Conservation (phyloP, 1,140 invertebrate genomes). For the Ceratosolen fusciceps region DNA sequence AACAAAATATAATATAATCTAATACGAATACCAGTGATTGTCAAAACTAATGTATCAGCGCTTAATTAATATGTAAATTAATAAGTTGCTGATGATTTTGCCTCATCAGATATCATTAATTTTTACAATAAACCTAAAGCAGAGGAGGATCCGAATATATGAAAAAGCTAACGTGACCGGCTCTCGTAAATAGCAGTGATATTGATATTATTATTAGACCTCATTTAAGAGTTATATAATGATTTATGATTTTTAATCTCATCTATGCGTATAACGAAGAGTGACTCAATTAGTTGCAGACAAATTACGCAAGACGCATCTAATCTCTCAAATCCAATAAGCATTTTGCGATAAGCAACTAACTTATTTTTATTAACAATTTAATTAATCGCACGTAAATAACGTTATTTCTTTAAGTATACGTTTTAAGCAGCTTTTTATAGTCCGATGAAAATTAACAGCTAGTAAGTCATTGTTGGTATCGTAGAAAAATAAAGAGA, state of each 20-base stretch:
- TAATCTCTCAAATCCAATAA: constrained; percentile 51
- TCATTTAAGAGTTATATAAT: constrained; percentile 19
- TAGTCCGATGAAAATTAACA: not conserved
- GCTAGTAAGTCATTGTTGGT: not conserved
- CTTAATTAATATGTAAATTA: constrained; percentile 2
- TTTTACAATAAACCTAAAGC: not conserved
- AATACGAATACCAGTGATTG: not conserved
- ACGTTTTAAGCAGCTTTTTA: not conserved
- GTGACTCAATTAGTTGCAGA: constrained; percentile 38
- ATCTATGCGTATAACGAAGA: constrained; percentile 23
- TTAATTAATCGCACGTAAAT: not conserved
- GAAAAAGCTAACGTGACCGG: not conserved
- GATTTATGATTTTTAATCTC: constrained; percentile 20
- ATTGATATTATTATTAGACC: constrained; percentile 2
- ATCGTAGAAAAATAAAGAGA: constrained; percentile 8
- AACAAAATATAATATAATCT: constrained; percentile 14
- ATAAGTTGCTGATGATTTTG: not conserved
- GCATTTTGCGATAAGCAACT: constrained; percentile 41
- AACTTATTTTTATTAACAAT: not conserved
- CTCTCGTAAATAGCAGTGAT: not conserved
- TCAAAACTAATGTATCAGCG: not conserved
- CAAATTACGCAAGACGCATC: constrained; percentile 32
- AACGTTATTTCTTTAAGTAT: not conserved
- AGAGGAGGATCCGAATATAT: not conserved
- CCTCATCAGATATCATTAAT: not conserved